A percentile compares a stretch with the other conserved stretches of the same genome.
phyloP scores from a whole-genome alignment of 2,113 vertebrate genomes.

The Merops nubicus region DNA sequence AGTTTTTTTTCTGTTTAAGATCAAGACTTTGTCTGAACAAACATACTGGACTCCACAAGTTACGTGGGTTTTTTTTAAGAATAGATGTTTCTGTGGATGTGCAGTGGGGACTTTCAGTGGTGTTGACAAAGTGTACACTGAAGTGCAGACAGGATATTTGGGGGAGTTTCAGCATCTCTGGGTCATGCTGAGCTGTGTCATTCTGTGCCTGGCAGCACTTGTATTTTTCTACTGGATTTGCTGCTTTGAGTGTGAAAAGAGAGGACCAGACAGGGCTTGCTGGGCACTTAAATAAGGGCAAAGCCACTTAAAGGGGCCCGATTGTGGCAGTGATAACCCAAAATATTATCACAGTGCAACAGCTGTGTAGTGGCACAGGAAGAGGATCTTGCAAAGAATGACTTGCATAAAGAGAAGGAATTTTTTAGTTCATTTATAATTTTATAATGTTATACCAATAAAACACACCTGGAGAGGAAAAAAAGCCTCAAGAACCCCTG shows the following conservation, averaged over 20 bases:
- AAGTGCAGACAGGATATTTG: neutral
- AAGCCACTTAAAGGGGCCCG: neutral
- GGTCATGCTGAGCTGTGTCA: neutral
- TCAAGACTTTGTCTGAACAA: neutral
- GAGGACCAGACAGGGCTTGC: neutral
- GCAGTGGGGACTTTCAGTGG: neutral
- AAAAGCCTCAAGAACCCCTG: neutral
- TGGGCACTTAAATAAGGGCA: neutral
- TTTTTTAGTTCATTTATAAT: neutral
- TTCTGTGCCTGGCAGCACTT: too few species aligned
- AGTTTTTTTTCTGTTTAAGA: neutral
- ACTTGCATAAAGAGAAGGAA: slow-evolving; percentile 21
- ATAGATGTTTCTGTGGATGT: neutral
- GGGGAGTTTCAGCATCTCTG: neutral
- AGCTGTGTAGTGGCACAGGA: neutral
- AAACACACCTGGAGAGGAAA: neutral
- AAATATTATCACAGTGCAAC: neutral
- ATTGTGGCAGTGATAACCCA: neutral
- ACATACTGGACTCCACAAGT: neutral
- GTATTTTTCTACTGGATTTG: neutral
- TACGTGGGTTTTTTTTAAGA: neutral
- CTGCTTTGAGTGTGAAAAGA: neutral
- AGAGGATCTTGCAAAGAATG: neutral
- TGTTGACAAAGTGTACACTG: neutral
- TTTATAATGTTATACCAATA: neutral